These are phyloP conservation scores for Dryas iulia DNA, from an alignment of 1,140 invertebrate genomes.

Conservation along the genomic window DNA sequence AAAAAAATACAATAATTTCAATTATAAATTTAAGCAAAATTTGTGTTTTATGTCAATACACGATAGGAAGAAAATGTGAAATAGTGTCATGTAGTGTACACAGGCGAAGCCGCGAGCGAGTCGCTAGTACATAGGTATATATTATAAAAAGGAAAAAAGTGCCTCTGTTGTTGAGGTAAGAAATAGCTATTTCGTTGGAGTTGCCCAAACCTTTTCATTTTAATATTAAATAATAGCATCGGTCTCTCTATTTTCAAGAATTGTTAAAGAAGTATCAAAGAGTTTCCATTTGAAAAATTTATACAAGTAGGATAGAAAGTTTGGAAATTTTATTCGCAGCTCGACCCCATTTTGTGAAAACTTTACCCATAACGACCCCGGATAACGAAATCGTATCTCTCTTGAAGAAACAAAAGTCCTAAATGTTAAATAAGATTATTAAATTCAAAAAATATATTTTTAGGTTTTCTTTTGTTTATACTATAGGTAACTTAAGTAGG, in stretches of 20 bases:
- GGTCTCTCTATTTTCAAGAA: constrained; percentile 17
- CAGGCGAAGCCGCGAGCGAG: no score
- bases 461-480: neutral
- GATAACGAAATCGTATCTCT: constrained; percentile 22
- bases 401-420: constrained; percentile 37
- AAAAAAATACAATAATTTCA: no score
- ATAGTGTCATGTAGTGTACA: no score
- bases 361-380: constrained; percentile 51
- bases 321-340: constrained; percentile 64
- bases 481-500: neutral
- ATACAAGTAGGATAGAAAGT: constrained; percentile 57
- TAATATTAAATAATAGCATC: constrained; percentile 1
- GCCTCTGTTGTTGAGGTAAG: constrained; percentile 4
- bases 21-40: no score
- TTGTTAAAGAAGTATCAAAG: constrained; percentile 22
- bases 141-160: neutral
- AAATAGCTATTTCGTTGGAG: constrained; percentile 7
- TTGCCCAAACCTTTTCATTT: constrained; percentile 15
- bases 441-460: neutral
- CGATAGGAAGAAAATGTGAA: no score
- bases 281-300: constrained; percentile 31
- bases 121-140: no score
- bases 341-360: constrained; percentile 44
- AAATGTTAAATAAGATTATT: constrained; percentile 12
- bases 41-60: no score